phyloP scores from a whole-genome alignment of 2,113 vertebrate genomes.

The Oreochromis spilurus region DNA sequence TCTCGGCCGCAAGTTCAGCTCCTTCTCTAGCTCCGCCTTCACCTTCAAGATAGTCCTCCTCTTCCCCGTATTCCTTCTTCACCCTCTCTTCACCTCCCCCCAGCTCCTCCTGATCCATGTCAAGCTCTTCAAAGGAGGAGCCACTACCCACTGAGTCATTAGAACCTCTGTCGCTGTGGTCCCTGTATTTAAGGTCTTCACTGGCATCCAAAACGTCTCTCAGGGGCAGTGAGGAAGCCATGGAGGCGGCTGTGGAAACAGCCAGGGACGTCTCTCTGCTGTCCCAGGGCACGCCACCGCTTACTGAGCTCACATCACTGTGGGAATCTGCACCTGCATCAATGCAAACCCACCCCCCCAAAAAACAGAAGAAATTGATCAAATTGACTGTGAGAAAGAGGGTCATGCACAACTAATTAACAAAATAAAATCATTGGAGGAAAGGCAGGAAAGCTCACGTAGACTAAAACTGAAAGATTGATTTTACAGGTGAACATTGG shows the following conservation, averaged over 20 bases:
- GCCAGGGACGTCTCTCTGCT: constrained; percentile 81
- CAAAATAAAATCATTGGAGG: neutral
- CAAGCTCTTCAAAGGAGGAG: constrained; percentile 95
- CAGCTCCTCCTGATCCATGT: constrained; percentile 77
- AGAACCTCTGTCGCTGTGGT: constrained; percentile 75
- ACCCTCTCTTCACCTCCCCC: constrained; percentile 12
- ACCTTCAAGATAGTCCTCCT: neutral
- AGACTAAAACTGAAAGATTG: neutral
- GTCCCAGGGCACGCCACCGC: constrained; percentile 78
- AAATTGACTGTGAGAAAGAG: neutral
- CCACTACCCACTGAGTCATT: constrained; percentile 86
- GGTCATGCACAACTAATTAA: neutral
- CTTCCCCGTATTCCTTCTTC: constrained; percentile 1
- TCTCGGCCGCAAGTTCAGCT: constrained; percentile 30
- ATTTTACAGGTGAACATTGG: neutral
- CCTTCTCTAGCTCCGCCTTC: constrained; percentile 12
- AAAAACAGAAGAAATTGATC: neutral
- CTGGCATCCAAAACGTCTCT: constrained; percentile 73
- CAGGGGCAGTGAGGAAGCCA: constrained; percentile 73
- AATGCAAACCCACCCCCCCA: neutral
- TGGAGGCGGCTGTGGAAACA: constrained; percentile 72
- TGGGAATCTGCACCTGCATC: constrained; percentile 69
- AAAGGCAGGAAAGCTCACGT: neutral
- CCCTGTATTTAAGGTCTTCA: constrained; percentile 55
- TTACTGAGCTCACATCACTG: constrained; percentile 78